A percentile compares a stretch with the other conserved stretches of the same genome.
phyloP scores from a whole-genome alignment of 2,113 vertebrate species.

The Pseudopipra pipra region DNA sequence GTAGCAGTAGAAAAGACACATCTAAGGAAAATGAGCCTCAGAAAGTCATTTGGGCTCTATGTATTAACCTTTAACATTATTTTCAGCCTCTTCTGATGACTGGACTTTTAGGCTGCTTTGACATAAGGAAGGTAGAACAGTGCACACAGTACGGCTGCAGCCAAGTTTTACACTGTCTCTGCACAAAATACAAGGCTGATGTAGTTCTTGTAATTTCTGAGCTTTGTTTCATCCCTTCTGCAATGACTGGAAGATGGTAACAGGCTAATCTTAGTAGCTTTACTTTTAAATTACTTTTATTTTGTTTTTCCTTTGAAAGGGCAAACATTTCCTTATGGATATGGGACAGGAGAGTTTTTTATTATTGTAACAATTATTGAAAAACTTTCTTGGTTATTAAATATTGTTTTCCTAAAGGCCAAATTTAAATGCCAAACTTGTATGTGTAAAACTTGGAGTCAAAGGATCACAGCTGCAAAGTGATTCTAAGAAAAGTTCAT shows the following conservation, averaged over 20 bases:
- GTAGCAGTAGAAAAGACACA: not conserved
- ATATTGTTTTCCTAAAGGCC: not conserved
- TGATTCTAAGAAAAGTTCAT: not conserved
- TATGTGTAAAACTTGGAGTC: not conserved
- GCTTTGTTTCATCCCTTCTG: not conserved
- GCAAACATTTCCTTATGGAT: not conserved
- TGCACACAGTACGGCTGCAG: not conserved
- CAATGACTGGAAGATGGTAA: not conserved
- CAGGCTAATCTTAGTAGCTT: not conserved
- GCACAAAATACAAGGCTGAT: not conserved
- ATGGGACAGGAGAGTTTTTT: not conserved
- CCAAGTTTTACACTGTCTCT: not conserved
- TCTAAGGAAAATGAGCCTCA: not conserved
- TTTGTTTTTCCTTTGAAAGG: not conserved
- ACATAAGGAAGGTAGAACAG: not conserved
- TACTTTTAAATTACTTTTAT: not conserved
- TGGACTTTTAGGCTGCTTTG: not conserved
- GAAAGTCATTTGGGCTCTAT: not conserved
- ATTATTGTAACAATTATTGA: not conserved
- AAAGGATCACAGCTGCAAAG: not conserved
- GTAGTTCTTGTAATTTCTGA: not conserved
- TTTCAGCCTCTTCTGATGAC: not conserved
- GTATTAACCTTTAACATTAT: not conserved
- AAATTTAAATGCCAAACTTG: not conserved
- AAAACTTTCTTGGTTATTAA: not conserved